These are phyloP conservation scores for Phylloscopus trochiloides DNA, from an alignment of 2,113 vertebrate genomes.

Conservation along the genomic window DNA sequence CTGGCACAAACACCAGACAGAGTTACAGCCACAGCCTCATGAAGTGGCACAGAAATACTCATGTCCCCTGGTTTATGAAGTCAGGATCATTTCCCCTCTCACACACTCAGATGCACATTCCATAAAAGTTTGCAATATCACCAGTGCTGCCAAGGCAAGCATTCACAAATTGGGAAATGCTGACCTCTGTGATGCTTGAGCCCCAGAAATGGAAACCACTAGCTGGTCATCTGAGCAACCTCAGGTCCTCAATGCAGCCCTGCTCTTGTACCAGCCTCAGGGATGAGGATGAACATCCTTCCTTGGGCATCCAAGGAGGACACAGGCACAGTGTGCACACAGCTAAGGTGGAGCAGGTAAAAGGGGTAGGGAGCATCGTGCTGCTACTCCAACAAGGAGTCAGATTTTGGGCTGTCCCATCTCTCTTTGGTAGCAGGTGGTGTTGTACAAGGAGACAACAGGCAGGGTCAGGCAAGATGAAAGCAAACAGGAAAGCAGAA, in stretches of 20 bases:
- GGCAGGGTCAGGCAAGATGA: not conserved
- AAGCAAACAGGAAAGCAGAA: not conserved
- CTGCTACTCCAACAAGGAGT: not conserved
- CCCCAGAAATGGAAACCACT: not conserved
- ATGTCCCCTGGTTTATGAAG: not conserved
- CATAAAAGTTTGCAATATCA: not conserved
- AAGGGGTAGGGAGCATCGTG: not conserved
- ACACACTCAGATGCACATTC: not conserved
- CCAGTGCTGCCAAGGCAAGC: not conserved
- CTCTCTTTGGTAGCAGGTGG: fast-evolving
- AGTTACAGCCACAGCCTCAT: not conserved
- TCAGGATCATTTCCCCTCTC: not conserved
- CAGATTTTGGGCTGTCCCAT: not conserved
- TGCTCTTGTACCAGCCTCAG: not conserved
- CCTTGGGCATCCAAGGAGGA: not conserved
- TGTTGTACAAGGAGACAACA: not conserved
- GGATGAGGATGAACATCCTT: not conserved
- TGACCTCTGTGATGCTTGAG: not conserved
- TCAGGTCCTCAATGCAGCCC: not conserved
- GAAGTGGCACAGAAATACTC: not conserved
- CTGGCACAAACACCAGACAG: not conserved
- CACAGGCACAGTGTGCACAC: fast-evolving
- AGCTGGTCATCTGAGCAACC: not conserved
- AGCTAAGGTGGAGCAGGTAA: not conserved
- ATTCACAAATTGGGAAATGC: not conserved